Conservation (phyloP, 2,797 vertebrate species). For the Falco berigora region DNA sequence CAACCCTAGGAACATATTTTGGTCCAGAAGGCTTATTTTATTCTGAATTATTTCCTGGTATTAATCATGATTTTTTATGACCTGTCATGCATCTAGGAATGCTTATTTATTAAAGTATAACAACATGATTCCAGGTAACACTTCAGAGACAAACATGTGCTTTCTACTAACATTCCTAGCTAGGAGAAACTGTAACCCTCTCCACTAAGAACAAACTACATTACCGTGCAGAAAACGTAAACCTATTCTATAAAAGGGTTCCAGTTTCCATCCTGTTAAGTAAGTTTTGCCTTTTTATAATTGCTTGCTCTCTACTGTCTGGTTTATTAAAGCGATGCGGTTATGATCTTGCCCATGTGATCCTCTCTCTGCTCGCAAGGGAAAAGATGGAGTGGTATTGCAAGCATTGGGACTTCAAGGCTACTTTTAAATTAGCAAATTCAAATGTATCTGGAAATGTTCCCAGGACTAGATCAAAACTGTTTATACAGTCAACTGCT, state of each 20-base stretch:
- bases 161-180: neutral
- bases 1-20: neutral
- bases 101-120: neutral
- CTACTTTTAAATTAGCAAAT: slow-evolving; percentile 52
- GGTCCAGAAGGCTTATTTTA: neutral
- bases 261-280: neutral
- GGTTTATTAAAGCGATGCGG: slow-evolving; percentile 13
- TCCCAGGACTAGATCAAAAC: slow-evolving; percentile 44
- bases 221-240: slow-evolving; percentile 11
- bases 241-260: neutral
- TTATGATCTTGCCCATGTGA: neutral
- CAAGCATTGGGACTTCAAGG: slow-evolving; percentile 32
- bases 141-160: neutral
- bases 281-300: slow-evolving; percentile 28
- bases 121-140: neutral
- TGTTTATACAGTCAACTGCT: slow-evolving; percentile 36
- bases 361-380: slow-evolving; percentile 2
- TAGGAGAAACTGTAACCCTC: neutral
- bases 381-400: slow-evolving; percentile 2
- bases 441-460: slow-evolving; percentile 38
- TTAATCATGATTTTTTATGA: neutral
- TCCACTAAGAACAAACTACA: neutral
- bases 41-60: slow-evolving; percentile 8
- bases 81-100: neutral
- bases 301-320: slow-evolving; percentile 14